A percentile compares a stretch with the other conserved stretches of the same genome.
Evolutionary conservation across 2,888 invertebrate genomes (phyloP).

Genomic region (Quadroppia sp.): DNA sequence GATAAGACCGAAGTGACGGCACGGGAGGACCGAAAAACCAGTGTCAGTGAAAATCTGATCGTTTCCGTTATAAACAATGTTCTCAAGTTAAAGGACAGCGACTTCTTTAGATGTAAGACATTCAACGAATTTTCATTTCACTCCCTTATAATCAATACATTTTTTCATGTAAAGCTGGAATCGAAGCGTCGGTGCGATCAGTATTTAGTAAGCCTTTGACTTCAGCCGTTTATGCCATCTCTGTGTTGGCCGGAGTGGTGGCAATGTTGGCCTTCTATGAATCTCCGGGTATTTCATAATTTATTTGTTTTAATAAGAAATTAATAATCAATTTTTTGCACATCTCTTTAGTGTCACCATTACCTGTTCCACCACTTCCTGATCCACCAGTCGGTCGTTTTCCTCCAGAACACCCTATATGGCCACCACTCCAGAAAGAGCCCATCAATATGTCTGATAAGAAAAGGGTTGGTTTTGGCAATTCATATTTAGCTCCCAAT

Average conservation of each 20-base stretch:
- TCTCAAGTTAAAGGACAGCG: conserved; percentile 8
- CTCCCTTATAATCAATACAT: neutral
- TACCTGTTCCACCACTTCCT: conserved; percentile 44
- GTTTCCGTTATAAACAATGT: conserved; percentile 10
- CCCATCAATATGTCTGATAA: neutral
- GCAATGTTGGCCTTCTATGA: conserved; percentile 45
- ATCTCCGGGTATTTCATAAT: conserved; percentile 41
- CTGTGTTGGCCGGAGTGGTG: conserved; percentile 43
- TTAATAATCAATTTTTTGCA: neutral
- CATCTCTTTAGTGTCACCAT: conserved; percentile 40
- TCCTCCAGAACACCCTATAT: conserved; percentile 44
- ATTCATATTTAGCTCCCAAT: neutral
- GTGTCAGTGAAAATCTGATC: neutral
- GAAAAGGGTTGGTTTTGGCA: neutral
- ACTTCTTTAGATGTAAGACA: conserved; percentile 29
- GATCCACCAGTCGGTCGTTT: conserved; percentile 45
- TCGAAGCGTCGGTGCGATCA: conserved; percentile 42
- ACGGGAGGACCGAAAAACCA: neutral
- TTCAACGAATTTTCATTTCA: too few species aligned
- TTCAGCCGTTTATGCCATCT: conserved; percentile 42
- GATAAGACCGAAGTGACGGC: neutral
- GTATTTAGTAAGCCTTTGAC: conserved; percentile 41
- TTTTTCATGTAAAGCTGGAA: conserved; percentile 18
- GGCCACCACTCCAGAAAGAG: conserved; percentile 40
- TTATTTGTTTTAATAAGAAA: neutral